Evolutionary conservation across 2,797 vertebrate species (phyloP).

Genomic region (Rhinichthys osculus): DNA sequence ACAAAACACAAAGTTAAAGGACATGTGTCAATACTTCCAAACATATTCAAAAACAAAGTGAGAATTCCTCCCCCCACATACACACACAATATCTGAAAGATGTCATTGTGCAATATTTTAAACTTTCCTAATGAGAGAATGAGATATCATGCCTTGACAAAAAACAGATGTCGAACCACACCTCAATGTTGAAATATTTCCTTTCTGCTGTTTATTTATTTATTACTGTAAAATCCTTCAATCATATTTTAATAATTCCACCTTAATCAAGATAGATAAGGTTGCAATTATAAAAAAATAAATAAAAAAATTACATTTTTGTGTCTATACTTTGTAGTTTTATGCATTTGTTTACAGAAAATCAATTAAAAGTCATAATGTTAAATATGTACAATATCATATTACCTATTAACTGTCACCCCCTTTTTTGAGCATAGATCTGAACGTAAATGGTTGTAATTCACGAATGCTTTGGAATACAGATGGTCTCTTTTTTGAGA

Average conservation of each 20-base stretch:
- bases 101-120: background rate
- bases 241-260: background rate
- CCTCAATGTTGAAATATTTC: background rate
- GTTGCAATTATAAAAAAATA: background rate
- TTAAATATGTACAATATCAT: background rate
- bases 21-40: slow-evolving; percentile 5
- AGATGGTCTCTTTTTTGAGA: too few relatives aligned
- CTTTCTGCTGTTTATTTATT: background rate
- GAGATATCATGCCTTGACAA: slow-evolving; percentile 6
- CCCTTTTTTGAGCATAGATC: background rate
- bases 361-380: background rate
- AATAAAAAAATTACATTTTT: background rate
- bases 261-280: background rate
- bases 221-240: background rate
- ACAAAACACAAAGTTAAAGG: background rate
- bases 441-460: background rate
- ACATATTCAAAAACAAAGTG: background rate
- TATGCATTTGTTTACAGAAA: background rate
- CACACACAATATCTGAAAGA: background rate
- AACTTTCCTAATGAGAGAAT: background rate
- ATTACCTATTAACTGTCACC: background rate
- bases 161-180: background rate
- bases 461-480: background rate
- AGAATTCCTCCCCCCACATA: background rate
- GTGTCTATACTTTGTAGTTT: background rate